Evolutionary conservation across 2,888 invertebrate species (phyloP), one percentile per base, ranked within the genome.

Genomic region (Liposcelis brunnea): DNA sequence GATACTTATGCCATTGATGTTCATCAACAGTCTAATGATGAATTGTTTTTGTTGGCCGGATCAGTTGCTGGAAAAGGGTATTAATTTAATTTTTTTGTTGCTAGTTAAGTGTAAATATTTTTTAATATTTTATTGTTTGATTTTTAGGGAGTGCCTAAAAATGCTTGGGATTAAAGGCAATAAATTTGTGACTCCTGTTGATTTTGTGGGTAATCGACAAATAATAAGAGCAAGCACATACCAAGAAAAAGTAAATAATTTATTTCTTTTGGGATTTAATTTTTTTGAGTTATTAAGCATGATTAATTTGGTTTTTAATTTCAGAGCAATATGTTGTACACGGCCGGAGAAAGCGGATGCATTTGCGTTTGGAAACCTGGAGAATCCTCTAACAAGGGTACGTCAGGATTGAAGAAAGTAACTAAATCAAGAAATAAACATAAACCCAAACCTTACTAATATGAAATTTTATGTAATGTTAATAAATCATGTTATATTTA

Each of bases 341-440:
- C 81, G 8, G 75, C 75, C 15, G 84, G 84, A 2, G 84, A 85
- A 64, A 61, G 69, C n/a, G 79, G 80, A 11, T 61, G 74, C 35
- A 54, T 84, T 10, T 72, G 72, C 54, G 61, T 77, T 35, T 84
- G 84, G 84, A 63, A 65, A 49, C 57, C 58, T 52, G 51, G 52
- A 14, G 26, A 26, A 26, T 26, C 26, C 4, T 11, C 38, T 37
- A 35, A 14, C 16, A 40, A 19, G 40, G 5, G 7, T n/a, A 16
- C 12, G 10, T 18, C 15, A 8, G n/a, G 21, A 12, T 21, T 19
- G 19, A 40, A 40, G 40, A 40, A 40, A 40, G 19, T 21, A n/a
- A 8, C 16, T 8, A 40, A 40, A 19, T 16, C 19, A 16, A 40
- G 40, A 40, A 40, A 19, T 18, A 40, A 40, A 19, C 40, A 40